Conservation (phyloP, 2,888 invertebrate species). For the Chesias legatella region DNA sequence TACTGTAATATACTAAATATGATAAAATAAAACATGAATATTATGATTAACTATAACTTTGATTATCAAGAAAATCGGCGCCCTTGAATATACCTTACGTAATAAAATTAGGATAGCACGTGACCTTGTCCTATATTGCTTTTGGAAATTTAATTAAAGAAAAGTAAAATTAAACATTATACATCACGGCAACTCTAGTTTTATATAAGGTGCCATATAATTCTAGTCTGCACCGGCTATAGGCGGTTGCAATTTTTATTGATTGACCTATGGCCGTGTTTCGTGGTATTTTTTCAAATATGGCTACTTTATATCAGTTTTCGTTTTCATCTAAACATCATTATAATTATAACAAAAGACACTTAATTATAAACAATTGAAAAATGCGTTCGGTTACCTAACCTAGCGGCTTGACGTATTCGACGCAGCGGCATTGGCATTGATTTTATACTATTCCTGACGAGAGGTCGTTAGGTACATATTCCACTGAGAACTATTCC, state of each 20-base stretch:
- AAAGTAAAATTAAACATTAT: too few species aligned
- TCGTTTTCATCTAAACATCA: too few species aligned
- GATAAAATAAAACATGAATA: too few species aligned
- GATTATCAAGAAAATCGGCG: background rate
- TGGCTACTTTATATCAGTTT: too few species aligned
- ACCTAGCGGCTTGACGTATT: constrained; percentile 32
- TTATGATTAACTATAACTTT: too few species aligned
- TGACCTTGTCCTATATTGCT: constrained; percentile 67
- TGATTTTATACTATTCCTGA: constrained; percentile 39
- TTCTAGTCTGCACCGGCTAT: background rate
- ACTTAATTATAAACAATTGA: constrained; percentile 26
- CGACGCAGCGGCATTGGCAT: constrained; percentile 39
- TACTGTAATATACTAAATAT: too few species aligned
- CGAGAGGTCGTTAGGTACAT: constrained; percentile 19
- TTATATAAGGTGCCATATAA: background rate
- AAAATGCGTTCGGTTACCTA: constrained; percentile 37
- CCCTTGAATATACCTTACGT: constrained; percentile 61
- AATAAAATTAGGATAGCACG: constrained; percentile 73
- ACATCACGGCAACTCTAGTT: background rate
- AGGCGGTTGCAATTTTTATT: background rate
- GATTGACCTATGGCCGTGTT: background rate
- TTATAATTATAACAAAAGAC: constrained; percentile 14
- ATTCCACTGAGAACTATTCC: too few species aligned
- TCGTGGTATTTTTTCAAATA: background rate
- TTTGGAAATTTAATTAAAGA: constrained; percentile 10